Percentiles rank a stretch among this genome's conserved stretches.
phyloP scores from a whole-genome alignment of 2,888 invertebrate genomes.

The Napeogenes sylphis region DNA sequence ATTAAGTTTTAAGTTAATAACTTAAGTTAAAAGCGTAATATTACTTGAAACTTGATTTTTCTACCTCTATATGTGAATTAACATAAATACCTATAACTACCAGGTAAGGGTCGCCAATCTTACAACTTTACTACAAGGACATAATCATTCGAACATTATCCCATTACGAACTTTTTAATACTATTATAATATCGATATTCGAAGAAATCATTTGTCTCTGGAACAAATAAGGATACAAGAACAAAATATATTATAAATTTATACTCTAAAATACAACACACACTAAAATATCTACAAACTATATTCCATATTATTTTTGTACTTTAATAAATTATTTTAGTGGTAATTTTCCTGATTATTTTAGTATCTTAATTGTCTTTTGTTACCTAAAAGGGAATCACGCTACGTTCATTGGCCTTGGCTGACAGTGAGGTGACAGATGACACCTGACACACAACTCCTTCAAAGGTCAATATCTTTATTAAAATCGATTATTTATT shows the following conservation, averaged over 20 bases:
- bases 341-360: neutral
- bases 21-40: no score
- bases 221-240: neutral
- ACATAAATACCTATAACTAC: neutral
- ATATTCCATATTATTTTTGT: neutral
- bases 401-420: constrained; percentile 21
- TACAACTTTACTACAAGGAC: neutral
- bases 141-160: neutral
- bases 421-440: constrained; percentile 3
- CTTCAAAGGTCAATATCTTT: constrained; percentile 15
- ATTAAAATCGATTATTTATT: constrained; percentile 4
- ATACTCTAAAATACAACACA: no score
- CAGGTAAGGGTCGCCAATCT: neutral
- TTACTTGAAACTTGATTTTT: neutral
- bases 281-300: no score
- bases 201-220: neutral
- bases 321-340: neutral
- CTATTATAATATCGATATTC: neutral
- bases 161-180: neutral
- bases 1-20: no score
- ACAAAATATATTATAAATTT: no score
- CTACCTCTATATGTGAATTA: neutral
- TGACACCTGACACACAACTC: constrained; percentile 1
- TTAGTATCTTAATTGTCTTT: constrained; percentile 7
- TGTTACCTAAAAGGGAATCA: constrained; percentile 10